A percentile compares a stretch with the other conserved stretches of the same genome.
Conservation (phyloP, 2,113 vertebrate species). For the Syngnathus scovelli region DNA sequence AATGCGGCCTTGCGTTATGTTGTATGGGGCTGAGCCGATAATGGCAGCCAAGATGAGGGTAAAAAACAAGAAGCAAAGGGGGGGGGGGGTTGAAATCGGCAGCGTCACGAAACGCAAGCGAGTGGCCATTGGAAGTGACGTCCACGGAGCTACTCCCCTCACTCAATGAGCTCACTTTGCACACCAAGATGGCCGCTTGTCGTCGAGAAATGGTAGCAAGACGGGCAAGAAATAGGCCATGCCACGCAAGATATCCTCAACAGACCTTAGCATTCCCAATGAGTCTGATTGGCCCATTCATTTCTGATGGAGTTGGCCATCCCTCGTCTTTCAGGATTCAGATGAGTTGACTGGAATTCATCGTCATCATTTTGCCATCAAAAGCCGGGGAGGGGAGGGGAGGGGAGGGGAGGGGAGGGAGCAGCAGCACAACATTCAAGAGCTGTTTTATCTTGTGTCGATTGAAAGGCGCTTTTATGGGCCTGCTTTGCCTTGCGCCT, state of each 20-base stretch:
- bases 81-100: too few species aligned
- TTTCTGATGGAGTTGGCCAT: too few species aligned
- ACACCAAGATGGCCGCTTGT: neutral
- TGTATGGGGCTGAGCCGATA: constrained; percentile 53
- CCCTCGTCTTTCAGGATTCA: too few species aligned
- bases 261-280: too few species aligned
- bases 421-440: neutral
- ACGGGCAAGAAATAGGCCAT: neutral
- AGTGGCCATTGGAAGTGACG: constrained; percentile 60
- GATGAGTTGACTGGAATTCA: too few species aligned
- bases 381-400: too few species aligned
- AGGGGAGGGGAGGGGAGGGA: too few species aligned
- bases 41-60: constrained; percentile 36
- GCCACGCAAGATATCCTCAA: too few species aligned
- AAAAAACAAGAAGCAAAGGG: neutral
- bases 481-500: constrained; percentile 48
- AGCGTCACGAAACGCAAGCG: constrained; percentile 40
- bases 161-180: constrained; percentile 20
- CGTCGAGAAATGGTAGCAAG: neutral
- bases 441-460: constrained; percentile 12
- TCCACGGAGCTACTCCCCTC: constrained; percentile 24
- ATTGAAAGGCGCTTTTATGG: constrained; percentile 38
- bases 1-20: constrained; percentile 48
- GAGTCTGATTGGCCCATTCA: too few species aligned
- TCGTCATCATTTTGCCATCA: too few species aligned